These are phyloP conservation scores for Pachypeltis micranthus DNA, from an alignment of 1,140 invertebrate species.

Conservation along the genomic window DNA sequence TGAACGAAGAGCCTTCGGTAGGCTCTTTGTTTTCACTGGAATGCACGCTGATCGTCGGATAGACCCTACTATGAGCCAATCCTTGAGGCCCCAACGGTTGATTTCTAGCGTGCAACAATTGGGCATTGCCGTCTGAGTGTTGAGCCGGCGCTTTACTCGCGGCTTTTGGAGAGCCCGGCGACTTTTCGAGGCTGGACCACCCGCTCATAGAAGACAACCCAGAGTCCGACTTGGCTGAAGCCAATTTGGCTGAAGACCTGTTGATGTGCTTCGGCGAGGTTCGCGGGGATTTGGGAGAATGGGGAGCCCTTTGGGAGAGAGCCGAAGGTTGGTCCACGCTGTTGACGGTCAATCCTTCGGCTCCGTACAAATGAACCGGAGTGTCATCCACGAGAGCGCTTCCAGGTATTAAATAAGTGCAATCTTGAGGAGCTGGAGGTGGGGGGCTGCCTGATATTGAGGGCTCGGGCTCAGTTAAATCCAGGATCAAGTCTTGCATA, in stretches of 20 bases:
- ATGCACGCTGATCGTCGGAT: conserved; percentile 10
- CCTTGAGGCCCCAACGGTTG: no score
- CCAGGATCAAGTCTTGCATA: conserved; percentile 40
- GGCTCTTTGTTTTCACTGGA: conserved; percentile 27
- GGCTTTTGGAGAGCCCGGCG: conserved; percentile 54
- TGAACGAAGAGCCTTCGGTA: conserved; percentile 28
- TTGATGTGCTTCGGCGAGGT: conserved; percentile 60
- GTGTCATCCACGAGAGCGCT: conserved; percentile 28
- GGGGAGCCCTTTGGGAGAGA: conserved; percentile 48
- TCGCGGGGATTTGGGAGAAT: conserved; percentile 57
- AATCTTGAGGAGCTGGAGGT: conserved; percentile 55
- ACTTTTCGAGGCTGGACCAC: conserved; percentile 73
- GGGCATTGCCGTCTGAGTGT: neutral
- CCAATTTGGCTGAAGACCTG: conserved; percentile 47
- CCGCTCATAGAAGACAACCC: conserved; percentile 68
- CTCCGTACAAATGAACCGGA: neutral
- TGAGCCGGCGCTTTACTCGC: conserved; percentile 17
- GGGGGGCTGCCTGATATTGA: conserved; percentile 50
- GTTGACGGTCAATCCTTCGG: neutral
- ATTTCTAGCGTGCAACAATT: neutral
- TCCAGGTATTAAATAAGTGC: conserved; percentile 21
- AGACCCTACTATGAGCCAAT: neutral
- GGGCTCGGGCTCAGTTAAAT: conserved; percentile 28
- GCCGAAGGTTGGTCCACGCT: conserved; percentile 25
- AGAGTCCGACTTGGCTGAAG: conserved; percentile 65